Evolutionary conservation across 37 sponge, comb jelly and placozoan species (phyloP), one percentile per base, ranked within the genome.

Genomic region (Cladorhizidae sp.): DNA sequence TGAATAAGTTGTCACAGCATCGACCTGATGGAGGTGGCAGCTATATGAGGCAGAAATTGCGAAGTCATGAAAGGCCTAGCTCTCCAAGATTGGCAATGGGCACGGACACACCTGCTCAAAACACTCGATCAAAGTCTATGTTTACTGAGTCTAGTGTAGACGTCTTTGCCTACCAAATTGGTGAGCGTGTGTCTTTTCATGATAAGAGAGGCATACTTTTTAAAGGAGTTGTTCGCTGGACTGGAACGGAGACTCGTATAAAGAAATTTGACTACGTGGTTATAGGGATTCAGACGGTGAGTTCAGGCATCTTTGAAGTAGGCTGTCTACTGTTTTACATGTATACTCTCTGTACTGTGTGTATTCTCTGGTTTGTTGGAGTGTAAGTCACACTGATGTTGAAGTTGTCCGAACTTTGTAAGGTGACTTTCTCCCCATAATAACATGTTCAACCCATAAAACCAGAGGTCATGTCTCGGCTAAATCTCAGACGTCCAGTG

Each of bases 211-310:
- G 57, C 0, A 26, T 20, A 3, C 37, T 22, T 25, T 40, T 75
- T 29, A 54, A 71, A 49, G 87, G 87, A n/a, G 35, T 51, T 18
- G 86, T 90, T 31, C 64, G 57, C 45, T 90, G 91, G 91, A 58
- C 61, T 40, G 78, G 78, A 70, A 49, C 37, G 51, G 28, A 0
- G 21, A 79, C n/a, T 18, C 26, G 33, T 51, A 32, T 0, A 12
- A 6, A 58, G 26, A 2, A 40, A 25, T 20, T 35, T 49, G 72
- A 23, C 70, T 21, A 28, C 36, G 51, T 11, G 12, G 55, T 42
- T 40, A 83, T 83, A 39, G 91, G 91, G 28, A 75, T 90, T 62
- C 82, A 90, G 49, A 72, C 82, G 3, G 91, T 90, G 67, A 90
- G 91, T 71, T 22, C 14, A 56, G 25, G 20, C 3, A 22, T 56